Conservation (phyloP, 2,888 invertebrate species). For the Phlogophora meticulosa region DNA sequence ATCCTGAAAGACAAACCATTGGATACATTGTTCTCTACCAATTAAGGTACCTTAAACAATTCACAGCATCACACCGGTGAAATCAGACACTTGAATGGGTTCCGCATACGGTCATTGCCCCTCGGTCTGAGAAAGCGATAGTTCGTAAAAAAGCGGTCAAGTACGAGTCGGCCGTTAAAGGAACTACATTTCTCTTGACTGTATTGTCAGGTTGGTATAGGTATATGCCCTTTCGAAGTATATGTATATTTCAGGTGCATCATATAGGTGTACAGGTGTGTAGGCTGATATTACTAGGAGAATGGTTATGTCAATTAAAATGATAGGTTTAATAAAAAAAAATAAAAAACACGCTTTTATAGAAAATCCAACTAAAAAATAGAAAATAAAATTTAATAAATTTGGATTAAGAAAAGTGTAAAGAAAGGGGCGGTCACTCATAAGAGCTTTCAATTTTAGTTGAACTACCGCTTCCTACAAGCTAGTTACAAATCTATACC, state of each 20-base stretch:
- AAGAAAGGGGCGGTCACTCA: too few species aligned
- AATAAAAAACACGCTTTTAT: too few species aligned
- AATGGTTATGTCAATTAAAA: too few species aligned
- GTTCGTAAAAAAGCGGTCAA: conserved; percentile 63
- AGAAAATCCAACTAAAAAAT: too few species aligned
- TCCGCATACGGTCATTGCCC: conserved; percentile 61
- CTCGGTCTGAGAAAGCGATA: conserved; percentile 59
- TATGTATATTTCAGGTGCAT: background rate
- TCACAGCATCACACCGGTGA: conserved; percentile 49
- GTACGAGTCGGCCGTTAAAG: conserved; percentile 49
- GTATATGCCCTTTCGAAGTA: background rate
- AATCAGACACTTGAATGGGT: conserved; percentile 55
- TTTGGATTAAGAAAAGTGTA: too few species aligned
- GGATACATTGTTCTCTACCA: background rate
- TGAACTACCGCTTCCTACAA: too few species aligned
- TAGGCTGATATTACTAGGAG: too few species aligned
- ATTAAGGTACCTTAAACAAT: conserved; percentile 36
- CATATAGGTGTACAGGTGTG: too few species aligned
- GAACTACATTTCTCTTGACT: conserved; percentile 51
- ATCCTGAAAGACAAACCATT: background rate
- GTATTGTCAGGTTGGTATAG: background rate
- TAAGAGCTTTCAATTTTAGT: too few species aligned
- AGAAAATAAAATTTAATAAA: too few species aligned
- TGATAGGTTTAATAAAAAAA: too few species aligned
- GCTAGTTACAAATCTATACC: too few species aligned